Percentiles rank a stretch among this genome's conserved stretches.
These are phyloP conservation scores for Hydrotaea cyrtoneurina DNA, from an alignment of 2,888 invertebrate genomes.

Conservation along the genomic window DNA sequence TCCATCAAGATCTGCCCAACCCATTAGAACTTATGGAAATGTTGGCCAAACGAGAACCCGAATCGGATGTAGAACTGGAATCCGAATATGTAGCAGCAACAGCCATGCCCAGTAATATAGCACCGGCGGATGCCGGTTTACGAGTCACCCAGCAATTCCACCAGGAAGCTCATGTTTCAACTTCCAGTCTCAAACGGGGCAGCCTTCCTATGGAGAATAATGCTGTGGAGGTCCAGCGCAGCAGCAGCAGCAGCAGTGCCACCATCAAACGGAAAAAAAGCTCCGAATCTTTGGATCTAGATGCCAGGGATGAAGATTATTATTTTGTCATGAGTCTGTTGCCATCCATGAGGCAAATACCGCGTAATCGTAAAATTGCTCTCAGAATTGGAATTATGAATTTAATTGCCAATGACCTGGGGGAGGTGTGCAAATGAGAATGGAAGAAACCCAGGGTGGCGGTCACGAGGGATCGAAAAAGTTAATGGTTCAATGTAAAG, in stretches of 20 bases:
- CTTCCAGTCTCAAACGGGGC: constrained; percentile 46
- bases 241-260: background rate
- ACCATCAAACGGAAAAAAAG: constrained; percentile 19
- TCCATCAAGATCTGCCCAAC: background rate
- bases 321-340: constrained; percentile 72
- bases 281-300: constrained; percentile 50
- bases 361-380: constrained; percentile 67
- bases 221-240: background rate
- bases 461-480: background rate
- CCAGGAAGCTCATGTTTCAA: constrained; percentile 49
- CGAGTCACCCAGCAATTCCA: constrained; percentile 25
- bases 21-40: background rate
- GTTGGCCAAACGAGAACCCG: constrained; percentile 51
- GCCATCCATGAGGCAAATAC: constrained; percentile 69
- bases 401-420: constrained; percentile 64
- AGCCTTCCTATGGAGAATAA: constrained; percentile 22
- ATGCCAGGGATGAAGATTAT: constrained; percentile 70
- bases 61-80: constrained; percentile 16
- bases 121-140: too few relatives aligned
- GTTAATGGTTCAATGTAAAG: background rate
- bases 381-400: constrained; percentile 68
- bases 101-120: background rate
- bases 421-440: constrained; percentile 55
- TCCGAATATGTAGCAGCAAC: background rate
- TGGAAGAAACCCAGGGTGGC: background rate